Conservation (phyloP, 2,797 vertebrate genomes). For the Hydrolagus colliei region DNA sequence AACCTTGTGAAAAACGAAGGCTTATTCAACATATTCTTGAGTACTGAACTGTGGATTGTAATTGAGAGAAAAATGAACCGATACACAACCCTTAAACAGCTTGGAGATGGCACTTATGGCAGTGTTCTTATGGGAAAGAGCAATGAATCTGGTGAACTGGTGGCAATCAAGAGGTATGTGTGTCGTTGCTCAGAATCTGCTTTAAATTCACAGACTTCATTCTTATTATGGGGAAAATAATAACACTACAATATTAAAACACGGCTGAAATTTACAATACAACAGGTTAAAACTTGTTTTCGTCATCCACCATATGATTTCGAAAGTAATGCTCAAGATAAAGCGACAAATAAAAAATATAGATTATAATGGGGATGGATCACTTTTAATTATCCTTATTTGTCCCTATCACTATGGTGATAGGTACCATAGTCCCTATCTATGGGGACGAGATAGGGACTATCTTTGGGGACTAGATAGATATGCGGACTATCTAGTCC, state of each 20-base stretch:
- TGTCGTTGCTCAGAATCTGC: neutral
- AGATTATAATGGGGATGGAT: neutral
- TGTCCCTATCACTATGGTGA: too few species aligned
- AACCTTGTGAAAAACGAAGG: neutral
- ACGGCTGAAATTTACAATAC: neutral
- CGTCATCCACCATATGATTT: neutral
- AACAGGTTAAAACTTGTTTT: neutral
- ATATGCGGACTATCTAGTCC: too few species aligned
- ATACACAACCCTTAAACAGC: conserved; percentile 83
- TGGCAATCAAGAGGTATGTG: conserved; percentile 88
- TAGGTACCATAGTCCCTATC: too few species aligned
- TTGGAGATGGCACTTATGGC: conserved; percentile 94
- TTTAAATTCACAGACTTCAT: neutral
- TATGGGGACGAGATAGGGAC: too few species aligned
- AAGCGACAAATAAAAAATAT: neutral
- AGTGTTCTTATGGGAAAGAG: conserved; percentile 92
- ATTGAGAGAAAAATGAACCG: conserved; percentile 75
- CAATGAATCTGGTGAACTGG: conserved; percentile 88
- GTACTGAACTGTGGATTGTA: neutral
- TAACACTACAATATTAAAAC: neutral
- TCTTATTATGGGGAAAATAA: neutral
- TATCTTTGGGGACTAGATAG: too few species aligned
- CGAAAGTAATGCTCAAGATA: neutral
- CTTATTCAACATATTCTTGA: neutral
- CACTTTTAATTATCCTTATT: too few species aligned